These are phyloP conservation scores for Urophycis tenuis DNA, from an alignment of 2,797 vertebrate species.

Conservation along the genomic window DNA sequence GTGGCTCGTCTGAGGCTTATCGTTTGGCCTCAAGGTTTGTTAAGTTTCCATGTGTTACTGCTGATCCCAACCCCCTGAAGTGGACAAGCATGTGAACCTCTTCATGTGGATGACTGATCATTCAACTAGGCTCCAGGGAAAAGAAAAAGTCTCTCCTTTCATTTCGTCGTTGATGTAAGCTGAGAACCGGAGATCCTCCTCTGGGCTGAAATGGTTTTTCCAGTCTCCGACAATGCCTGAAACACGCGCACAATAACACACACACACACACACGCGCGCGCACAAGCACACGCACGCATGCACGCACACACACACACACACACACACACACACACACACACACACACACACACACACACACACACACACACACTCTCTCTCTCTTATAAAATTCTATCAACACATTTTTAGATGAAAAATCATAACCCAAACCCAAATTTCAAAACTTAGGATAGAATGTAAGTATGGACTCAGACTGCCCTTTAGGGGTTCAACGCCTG, in stretches of 20 bases:
- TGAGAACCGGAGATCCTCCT: conserved; percentile 45
- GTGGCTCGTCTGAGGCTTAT: not conserved
- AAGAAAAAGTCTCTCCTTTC: conserved; percentile 39
- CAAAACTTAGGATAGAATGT: not conserved
- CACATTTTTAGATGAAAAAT: too few relatives aligned
- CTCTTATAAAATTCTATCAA: too few relatives aligned
- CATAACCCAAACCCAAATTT: too few relatives aligned
- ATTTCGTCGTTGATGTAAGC: conserved; percentile 49
- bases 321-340: conserved; percentile 15
- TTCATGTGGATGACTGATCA: not conserved
- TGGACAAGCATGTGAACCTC: not conserved
- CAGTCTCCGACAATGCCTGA: conserved; percentile 58
- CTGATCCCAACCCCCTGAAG: not conserved
- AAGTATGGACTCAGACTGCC: not conserved
- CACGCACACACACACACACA: conserved; percentile 7
- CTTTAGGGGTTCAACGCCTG: not conserved
- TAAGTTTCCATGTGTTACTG: not conserved
- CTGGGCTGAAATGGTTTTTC: conserved; percentile 57
- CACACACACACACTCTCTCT: too few relatives aligned
- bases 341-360: conserved; percentile 5
- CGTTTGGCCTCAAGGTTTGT: not conserved
- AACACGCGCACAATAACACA: too few relatives aligned
- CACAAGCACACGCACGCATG: conserved; percentile 28
- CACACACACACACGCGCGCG: conserved; percentile 9
- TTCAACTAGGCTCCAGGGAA: conserved; percentile 55